Evolutionary conservation across 2,888 invertebrate genomes (phyloP), one percentile per base, ranked within the genome.

Genomic region (Pyrrhosoma nymphula): DNA sequence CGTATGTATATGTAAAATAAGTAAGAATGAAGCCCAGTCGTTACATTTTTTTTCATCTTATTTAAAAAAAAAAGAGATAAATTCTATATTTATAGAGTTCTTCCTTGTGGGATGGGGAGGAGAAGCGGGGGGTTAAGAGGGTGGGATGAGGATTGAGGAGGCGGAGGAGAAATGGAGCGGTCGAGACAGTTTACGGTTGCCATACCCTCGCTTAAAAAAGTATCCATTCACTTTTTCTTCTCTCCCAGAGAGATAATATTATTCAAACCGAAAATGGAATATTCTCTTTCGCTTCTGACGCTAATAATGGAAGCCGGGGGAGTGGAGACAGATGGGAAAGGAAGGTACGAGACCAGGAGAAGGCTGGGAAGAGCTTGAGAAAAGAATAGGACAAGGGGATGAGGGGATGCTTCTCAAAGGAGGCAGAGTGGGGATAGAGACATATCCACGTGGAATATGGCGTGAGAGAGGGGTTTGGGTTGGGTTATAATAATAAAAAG

Each of bases 231-330:
- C 14, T 82, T 82, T 35, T 82, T 82, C 82, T 35, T 35, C 35
- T 35, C 0, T 14, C 26, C 82, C 35, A 82, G 82, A 60, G 60
- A 82, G 82, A 82, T 82, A 82, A 82, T 82, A 82, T 82, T 82
- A 82, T 82, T 82, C 82, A 82, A 82, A 82, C 82, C 82, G 82
- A 82, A 82, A 82, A 82, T 82, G 82, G 82, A 82, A 82, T 82
- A 82, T 82, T 82, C 82, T 82, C 82, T 82, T 82, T 82, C 82
- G 30, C 82, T 82, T 35, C 82, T 82, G 82, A 82, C 82, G 82
- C 82, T 82, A 82, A 82, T 82, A 82, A 82, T 82, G 82, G 82
- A 35, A 82, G 35, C 16, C 3, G 82, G 82, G 35, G 30, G 16
- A 35, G 82, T 23, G 30, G 82, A 82, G 82, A 35, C 16, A 16